Conservation (phyloP, 2,888 invertebrate species). For the Aphidius colemani region DNA sequence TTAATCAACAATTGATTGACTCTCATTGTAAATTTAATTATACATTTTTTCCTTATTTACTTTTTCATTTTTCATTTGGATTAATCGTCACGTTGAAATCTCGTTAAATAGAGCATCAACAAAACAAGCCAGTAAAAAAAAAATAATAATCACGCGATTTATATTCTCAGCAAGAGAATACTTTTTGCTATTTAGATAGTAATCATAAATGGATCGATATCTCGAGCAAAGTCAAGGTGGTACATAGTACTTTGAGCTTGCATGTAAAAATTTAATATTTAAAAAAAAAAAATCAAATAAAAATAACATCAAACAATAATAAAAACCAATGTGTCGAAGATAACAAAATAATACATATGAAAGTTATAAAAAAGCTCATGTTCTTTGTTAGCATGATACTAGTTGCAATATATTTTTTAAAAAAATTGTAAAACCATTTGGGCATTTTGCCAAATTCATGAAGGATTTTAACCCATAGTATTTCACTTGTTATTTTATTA, state of each 20-base stretch:
- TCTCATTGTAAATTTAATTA: too few species aligned
- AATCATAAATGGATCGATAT: slow-evolving; percentile 45
- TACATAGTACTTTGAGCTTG: slow-evolving; percentile 14
- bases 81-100: too few species aligned
- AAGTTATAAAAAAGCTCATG: too few species aligned
- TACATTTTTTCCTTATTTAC: too few species aligned
- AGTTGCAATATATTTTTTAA: slow-evolving; percentile 16
- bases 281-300: slow-evolving; percentile 7
- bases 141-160: not conserved
- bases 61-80: too few species aligned
- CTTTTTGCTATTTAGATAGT: slow-evolving; percentile 39
- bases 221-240: slow-evolving; percentile 47
- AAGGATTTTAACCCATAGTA: slow-evolving; percentile 11
- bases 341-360: too few species aligned
- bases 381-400: not conserved
- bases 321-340: too few species aligned
- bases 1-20: too few species aligned
- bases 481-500: too few species aligned
- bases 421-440: slow-evolving; percentile 12
- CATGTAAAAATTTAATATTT: not conserved
- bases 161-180: slow-evolving; percentile 14
- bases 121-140: not conserved
- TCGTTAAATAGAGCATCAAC: not conserved
- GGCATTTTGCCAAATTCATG: slow-evolving; percentile 13
- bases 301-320: not conserved